Base-by-base conservation (phyloP, 2,113 vertebrate genomes). In the Callionymus lyra region DNA sequence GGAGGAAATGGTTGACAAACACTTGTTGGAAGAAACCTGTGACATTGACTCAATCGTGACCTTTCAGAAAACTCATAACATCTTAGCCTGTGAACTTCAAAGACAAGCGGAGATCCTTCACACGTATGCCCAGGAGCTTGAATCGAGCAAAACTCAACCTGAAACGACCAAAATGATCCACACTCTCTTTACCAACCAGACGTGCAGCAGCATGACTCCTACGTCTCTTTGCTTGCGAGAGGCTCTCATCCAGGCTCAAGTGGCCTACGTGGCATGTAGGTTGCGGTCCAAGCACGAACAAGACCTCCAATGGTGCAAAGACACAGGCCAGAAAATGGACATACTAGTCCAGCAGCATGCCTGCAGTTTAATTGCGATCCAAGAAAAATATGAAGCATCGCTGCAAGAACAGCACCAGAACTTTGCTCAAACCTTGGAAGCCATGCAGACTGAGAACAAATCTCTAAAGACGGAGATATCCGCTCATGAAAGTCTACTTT, bases 231-330 rank as follows among this genome's bases (percentile, higher is more conserved):
- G 92, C 34, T 88, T 97, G 65, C 89, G 88, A 1, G 92, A 95
- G 19, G 92, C 92, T 1, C 82, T 96, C 1, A 77, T 90, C 44
- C 94, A 97, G 74, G 89, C 90, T 42, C 93, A 98, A 56, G 86
- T 96, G 33, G 91, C 89, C 8, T 97, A 94, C 0, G 79, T 91
- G 0, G 86, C 91, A 5, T 97, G 90, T 72, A 88, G 79, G 65
- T 78, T 94, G 34, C 84, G 79, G 3, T 79, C 86, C 16, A 81
- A 86, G 47, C 88, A 89, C 1, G 82, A 90, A 13, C 87, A 81
- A 42, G 88, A 93, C 54, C 44, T 92, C 41, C 76, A 65, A 15
- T 70, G 82, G 40, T 90, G 86, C 56, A 84, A 81, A 63, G 88
- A 89, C 18, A 84, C 89, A 2, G 76, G 87, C 59, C 82, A 80